These are phyloP conservation scores for Rhabdomys pumilio DNA, from an alignment of 2,797 vertebrate genomes.

Conservation along the genomic window DNA sequence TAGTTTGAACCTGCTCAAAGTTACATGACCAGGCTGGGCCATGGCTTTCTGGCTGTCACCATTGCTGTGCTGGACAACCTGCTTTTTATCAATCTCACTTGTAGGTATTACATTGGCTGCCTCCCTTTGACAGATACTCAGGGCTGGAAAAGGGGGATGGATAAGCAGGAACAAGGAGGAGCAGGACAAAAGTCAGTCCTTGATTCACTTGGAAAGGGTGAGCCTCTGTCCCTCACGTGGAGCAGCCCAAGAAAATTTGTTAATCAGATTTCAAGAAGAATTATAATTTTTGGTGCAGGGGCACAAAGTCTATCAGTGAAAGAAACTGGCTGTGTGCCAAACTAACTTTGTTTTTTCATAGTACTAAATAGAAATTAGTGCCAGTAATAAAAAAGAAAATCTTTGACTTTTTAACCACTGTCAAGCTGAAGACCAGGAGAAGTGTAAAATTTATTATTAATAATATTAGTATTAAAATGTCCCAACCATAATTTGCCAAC, in stretches of 20 bases:
- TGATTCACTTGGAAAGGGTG: neutral
- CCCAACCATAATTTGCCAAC: conserved; percentile 61
- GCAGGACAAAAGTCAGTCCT: neutral
- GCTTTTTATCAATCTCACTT: neutral
- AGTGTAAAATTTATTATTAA: conserved; percentile 32
- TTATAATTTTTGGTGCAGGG: conserved; percentile 3
- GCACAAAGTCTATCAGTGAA: conserved; percentile 45
- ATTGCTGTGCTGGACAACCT: neutral
- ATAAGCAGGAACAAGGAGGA: neutral
- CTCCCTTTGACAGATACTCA: conserved; percentile 7
- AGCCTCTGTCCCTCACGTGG: conserved; percentile 65
- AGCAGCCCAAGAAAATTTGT: conserved; percentile 70
- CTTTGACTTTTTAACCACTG: conserved; percentile 61
- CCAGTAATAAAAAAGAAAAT: conserved; percentile 7
- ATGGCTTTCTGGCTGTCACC: neutral
- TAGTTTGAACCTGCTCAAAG: conserved; percentile 63
- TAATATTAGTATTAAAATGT: conserved; percentile 31
- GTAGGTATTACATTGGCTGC: conserved; percentile 29
- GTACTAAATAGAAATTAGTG: conserved; percentile 68
- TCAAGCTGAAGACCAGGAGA: conserved; percentile 60
- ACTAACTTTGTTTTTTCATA: conserved; percentile 60
- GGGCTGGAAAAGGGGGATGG: neutral
- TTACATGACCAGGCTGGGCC: conserved; percentile 47
- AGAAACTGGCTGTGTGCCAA: conserved; percentile 33
- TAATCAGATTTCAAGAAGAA: neutral